Evolutionary conservation across 2,113 vertebrate genomes (phyloP).

Genomic region (Fulica atra): DNA sequence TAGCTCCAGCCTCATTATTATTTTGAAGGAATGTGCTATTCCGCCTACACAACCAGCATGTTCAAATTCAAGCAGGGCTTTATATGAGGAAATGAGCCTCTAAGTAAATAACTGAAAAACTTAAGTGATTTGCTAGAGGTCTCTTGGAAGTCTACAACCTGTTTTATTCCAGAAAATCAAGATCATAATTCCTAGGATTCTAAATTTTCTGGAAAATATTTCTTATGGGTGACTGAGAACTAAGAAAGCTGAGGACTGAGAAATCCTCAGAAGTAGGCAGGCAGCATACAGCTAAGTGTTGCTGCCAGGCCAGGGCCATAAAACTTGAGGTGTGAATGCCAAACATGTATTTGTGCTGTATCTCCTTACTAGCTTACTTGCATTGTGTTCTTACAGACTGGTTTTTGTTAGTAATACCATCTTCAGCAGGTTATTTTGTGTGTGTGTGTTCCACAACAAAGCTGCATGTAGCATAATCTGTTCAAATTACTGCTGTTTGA

Average conservation of each 20-base stretch:
- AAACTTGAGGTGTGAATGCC: background rate
- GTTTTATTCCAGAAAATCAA: background rate
- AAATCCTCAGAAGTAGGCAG: background rate
- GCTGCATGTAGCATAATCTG: background rate
- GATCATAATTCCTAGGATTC: background rate
- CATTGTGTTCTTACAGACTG: background rate
- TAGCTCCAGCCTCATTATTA: background rate
- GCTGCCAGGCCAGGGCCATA: background rate
- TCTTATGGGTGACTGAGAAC: background rate
- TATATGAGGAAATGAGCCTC: background rate
- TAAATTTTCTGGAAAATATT: background rate
- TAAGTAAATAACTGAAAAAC: background rate
- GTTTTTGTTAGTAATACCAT: background rate
- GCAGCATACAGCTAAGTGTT: background rate
- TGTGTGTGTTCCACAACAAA: background rate
- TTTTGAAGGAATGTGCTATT: background rate
- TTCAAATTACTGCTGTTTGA: background rate
- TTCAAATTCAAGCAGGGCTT: background rate
- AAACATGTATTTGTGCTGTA: background rate
- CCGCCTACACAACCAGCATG: background rate
- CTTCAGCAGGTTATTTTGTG: background rate
- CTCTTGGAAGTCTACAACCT: background rate
- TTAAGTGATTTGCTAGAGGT: background rate
- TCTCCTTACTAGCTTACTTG: background rate
- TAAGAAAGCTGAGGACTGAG: background rate